These are phyloP conservation scores for Channa maculata DNA, from an alignment of 2,113 vertebrate genomes.

Conservation along the genomic window DNA sequence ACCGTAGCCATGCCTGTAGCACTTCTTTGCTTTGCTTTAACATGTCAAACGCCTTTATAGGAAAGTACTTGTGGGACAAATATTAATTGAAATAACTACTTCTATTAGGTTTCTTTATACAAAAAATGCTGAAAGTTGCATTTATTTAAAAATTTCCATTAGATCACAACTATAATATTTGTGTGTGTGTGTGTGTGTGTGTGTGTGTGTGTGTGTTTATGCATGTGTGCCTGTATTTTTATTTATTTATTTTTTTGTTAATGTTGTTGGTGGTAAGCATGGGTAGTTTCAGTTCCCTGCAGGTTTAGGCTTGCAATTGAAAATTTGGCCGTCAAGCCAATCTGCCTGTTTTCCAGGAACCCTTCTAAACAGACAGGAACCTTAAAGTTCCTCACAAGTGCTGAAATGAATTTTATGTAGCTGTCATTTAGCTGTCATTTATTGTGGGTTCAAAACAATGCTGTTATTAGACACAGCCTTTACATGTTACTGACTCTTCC, in stretches of 20 bases:
- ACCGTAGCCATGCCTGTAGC: no score
- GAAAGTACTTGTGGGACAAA: no score
- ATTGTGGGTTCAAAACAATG: neutral
- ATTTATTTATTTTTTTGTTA: neutral
- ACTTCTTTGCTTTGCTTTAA: no score
- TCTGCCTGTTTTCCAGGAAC: neutral
- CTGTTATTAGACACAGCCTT: conserved; percentile 52
- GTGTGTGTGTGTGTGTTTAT: neutral
- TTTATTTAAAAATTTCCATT: no score
- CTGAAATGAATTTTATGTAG: neutral
- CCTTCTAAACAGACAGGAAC: neutral
- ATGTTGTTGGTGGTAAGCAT: neutral
- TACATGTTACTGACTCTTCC: conserved; percentile 57
- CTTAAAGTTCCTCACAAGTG: neutral
- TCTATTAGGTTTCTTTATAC: no score
- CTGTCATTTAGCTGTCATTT: conserved; percentile 13
- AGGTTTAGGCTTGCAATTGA: neutral
- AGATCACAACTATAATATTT: no score
- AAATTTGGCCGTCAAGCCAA: neutral
- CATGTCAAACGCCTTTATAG: no score
- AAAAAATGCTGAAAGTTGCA: no score
- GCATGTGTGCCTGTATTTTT: neutral
- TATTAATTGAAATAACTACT: no score
- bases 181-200: no score
- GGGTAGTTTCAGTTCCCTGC: neutral